Evolutionary conservation across 2,888 invertebrate species (phyloP), one percentile per base, ranked within the genome.

Genomic region (Epirrita christyi): DNA sequence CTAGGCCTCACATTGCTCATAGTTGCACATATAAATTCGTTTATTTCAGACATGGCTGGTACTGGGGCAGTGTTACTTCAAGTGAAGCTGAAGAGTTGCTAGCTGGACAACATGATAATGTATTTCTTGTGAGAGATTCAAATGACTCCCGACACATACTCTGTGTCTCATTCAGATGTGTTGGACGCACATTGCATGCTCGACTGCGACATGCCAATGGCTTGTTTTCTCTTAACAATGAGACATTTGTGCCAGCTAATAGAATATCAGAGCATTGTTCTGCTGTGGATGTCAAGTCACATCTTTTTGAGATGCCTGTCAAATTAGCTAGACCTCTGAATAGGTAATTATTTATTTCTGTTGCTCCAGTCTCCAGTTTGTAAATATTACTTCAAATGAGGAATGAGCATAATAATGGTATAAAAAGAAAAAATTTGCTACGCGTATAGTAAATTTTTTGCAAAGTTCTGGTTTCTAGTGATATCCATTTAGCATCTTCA

Each of bases 61-160:
- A 96, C 76, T 96, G 96, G 96, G 96, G 96, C 54, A 94, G 95
- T 32, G 93, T 96, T 67, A 94, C 94, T 27, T 93, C 95, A 71
- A 93, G 93, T 71, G 95, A 95, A 74, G 96, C 96, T 10, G 95
- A 96, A 74, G 93, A 93, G 66, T 93, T 94, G 64, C 85, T 96
- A 57, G 85, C 93, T 58, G 94, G 94, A 59, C 94, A 95, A 76
- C 94, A 95, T 64, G 95, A 96, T 74, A 96, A 96, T 74, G 94
- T 95, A 3, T 96, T 96, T 78, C 89, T 96, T 66, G 95, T 96
- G 1, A 86, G 96, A 65, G 96, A 96, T 79, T 95, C 95, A 10
- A 95, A 95, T 59, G 95, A 95, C 70, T 86, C 83, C n/a, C 83
- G 92, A 29, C 95, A 96, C 76, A 93, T 96, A 61, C 88, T 96